These are phyloP conservation scores for Okamejei kenojei DNA, from an alignment of 2,797 vertebrate genomes.

Conservation along the genomic window DNA sequence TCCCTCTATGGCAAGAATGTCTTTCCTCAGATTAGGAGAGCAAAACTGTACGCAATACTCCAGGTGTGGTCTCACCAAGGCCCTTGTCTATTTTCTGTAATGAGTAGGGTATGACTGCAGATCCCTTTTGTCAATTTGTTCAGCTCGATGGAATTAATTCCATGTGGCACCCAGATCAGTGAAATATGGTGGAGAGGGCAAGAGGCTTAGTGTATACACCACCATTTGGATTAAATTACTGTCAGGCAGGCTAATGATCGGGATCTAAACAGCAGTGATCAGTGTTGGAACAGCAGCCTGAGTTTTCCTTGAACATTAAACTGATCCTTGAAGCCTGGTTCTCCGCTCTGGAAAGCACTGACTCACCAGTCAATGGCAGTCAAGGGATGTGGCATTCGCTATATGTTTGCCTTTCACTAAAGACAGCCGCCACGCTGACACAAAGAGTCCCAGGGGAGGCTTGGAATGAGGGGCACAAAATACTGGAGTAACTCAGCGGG, in stretches of 20 bases:
- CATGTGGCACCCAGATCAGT: not conserved
- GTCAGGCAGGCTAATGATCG: not conserved
- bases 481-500: too few relatives aligned
- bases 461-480: not conserved
- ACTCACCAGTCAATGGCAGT: too few relatives aligned
- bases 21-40: too few relatives aligned
- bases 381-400: not conserved
- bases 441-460: not conserved
- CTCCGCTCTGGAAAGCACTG: not conserved
- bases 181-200: not conserved
- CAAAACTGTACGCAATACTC: too few relatives aligned
- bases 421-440: not conserved
- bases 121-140: too few relatives aligned
- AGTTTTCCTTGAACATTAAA: not conserved
- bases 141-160: not conserved
- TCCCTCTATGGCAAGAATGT: too few relatives aligned
- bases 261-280: not conserved
- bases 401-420: not conserved
- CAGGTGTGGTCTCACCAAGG: too few relatives aligned
- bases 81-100: too few relatives aligned
- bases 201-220: not conserved
- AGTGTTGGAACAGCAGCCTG: not conserved
- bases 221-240: not conserved
- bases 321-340: not conserved
- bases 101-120: too few relatives aligned